A percentile compares a stretch with the other conserved stretches of the same genome.
Evolutionary conservation across 1,140 invertebrate genomes (phyloP).

Genomic region (Asobara japonica): DNA sequence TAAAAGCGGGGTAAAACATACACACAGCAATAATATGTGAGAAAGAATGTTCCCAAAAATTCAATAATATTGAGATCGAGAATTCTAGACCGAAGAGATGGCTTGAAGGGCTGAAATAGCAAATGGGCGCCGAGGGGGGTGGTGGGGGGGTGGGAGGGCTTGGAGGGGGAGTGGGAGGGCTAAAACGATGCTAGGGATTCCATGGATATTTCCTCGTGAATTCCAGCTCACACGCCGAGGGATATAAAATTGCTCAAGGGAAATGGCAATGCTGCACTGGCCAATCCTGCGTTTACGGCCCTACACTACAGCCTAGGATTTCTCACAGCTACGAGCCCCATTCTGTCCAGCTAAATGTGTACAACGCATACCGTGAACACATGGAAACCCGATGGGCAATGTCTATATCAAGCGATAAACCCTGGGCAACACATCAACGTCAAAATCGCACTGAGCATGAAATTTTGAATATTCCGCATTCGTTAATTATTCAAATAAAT

Average conservation of each 20-base stretch:
- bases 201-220: slow-evolving; percentile 4
- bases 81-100: neutral
- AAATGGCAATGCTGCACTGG: slow-evolving; percentile 12
- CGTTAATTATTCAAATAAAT: too few species aligned
- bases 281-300: slow-evolving; percentile 32
- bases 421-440: too few species aligned
- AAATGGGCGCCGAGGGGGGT: neutral
- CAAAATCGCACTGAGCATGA: too few species aligned
- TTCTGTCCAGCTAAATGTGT: neutral
- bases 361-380: neutral
- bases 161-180: neutral
- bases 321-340: neutral
- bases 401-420: neutral
- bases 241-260: slow-evolving; percentile 15
- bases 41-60: neutral
- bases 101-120: slow-evolving; percentile 1
- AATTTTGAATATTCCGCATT: too few species aligned
- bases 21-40: too few species aligned
- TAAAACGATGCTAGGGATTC: neutral
- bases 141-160: neutral
- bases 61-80: neutral
- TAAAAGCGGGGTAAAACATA: too few species aligned
- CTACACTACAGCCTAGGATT: neutral
- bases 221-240: neutral
- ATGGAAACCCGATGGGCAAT: neutral